Evolutionary conservation across 2,888 invertebrate species (phyloP).

Genomic region (Synanthedon vespiformis): DNA sequence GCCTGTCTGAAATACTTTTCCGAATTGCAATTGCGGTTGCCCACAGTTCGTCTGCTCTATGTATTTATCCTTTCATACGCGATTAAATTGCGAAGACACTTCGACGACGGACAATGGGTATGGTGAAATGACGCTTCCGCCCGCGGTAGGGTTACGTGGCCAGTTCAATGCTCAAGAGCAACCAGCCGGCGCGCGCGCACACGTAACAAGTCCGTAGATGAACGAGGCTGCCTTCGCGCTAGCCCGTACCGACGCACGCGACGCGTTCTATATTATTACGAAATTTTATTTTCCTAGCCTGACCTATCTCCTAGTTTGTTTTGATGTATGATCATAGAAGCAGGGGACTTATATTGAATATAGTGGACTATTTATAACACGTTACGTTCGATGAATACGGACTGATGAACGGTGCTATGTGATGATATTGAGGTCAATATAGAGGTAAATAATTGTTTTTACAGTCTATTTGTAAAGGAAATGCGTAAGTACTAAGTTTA

Average conservation of each 20-base stretch:
- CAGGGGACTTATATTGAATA: too few species aligned
- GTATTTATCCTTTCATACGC: slow-evolving; percentile 15
- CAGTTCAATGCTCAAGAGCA: slow-evolving; percentile 64
- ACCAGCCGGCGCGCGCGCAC: slow-evolving; percentile 36
- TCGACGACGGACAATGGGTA: slow-evolving; percentile 8
- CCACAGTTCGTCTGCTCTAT: slow-evolving; percentile 31
- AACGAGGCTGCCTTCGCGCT: slow-evolving; percentile 38
- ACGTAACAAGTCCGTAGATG: slow-evolving; percentile 39
- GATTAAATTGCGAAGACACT: slow-evolving; percentile 22
- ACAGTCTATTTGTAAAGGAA: too few species aligned
- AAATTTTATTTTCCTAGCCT: slow-evolving; percentile 11
- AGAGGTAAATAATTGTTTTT: background rate
- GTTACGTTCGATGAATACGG: slow-evolving; percentile 18
- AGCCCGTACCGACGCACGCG: slow-evolving; percentile 13
- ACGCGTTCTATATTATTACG: slow-evolving; percentile 29
- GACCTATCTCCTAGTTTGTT: too few species aligned
- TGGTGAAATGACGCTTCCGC: slow-evolving; percentile 13
- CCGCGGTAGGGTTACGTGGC: slow-evolving; percentile 34
- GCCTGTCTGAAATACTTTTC: slow-evolving; percentile 29
- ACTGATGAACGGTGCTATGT: background rate
- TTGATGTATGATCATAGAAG: too few species aligned
- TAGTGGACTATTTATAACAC: slow-evolving; percentile 4
- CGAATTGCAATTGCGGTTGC: slow-evolving; percentile 45
- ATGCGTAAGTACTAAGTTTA: background rate
- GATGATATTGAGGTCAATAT: slow-evolving; percentile 20